Base-by-base conservation (phyloP, 2,888 invertebrate genomes). In the Carabus problematicus region DNA sequence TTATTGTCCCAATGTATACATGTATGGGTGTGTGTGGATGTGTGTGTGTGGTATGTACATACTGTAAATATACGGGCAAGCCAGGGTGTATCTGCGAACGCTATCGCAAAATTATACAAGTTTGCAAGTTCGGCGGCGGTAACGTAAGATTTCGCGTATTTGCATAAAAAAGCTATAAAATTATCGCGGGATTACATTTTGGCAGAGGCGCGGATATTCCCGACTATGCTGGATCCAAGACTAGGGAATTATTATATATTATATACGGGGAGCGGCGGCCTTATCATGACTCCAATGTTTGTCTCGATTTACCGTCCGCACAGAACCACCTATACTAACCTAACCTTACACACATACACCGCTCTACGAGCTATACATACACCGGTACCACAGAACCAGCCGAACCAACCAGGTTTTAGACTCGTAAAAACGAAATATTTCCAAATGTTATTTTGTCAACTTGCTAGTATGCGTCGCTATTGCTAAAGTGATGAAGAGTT, bases 161-260 rank as follows among this genome's bases (percentile, higher is more conserved):
- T 75, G 76, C 77, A 77, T 77, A 77, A 77, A 77, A 77, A 77
- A 75, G 76, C 77, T 74, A 77, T 77, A 77, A 77, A 77, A 77
- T 77, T 77, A 77, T 77, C 77, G 76, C 74, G 74, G 77, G 77
- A 77, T 77, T 77, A 77, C 75, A 75, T 76, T 76, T 74, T 64
- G 71, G 67, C 71, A 70, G 61, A 70, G 52, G 45, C 62, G 69
- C 56, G 62, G 60, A 64, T 66, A 66, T 58, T 60, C 55, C 55
- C 39, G 52, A 62, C 19, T 47, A 54, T 55, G 42, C 64, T 52
- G 47, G 64, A 70, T 70, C 52, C 60, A 55, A 66, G 59, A 49
- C 42, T 45, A 62, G 40, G 64, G 64, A 70, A 63, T 64, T 64
- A 64, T 64, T 64, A 64, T 64, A 60, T 64, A 64, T 64, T 49